phyloP scores from a whole-genome alignment of 2,113 vertebrate species.

The Callipepla squamata region DNA sequence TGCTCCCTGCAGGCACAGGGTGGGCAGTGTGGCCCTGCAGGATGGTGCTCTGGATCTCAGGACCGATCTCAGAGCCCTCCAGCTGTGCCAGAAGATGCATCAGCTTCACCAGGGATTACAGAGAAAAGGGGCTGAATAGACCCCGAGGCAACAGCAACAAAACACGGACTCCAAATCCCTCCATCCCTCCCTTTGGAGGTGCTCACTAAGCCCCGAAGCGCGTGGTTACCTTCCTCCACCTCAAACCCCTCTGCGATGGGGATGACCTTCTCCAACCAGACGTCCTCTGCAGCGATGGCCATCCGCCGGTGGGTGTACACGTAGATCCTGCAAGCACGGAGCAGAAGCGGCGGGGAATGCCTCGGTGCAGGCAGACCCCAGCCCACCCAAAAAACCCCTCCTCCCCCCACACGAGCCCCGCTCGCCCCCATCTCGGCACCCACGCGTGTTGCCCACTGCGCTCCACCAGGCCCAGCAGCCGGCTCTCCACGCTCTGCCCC shows the following conservation, averaged over 20 bases:
- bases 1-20: rapidly evolving
- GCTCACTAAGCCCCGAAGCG: rapidly evolving
- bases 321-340: constrained; percentile 81
- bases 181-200: background rate
- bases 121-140: background rate
- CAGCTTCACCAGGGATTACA: background rate
- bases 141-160: background rate
- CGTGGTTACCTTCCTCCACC: constrained; percentile 86
- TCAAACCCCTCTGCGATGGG: constrained; percentile 85
- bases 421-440: background rate
- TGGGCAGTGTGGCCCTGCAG: background rate
- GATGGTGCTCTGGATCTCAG: background rate
- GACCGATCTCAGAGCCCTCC: background rate
- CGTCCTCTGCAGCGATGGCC: constrained; percentile 91
- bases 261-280: constrained; percentile 86
- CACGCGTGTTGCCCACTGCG: constrained; percentile 78
- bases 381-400: background rate
- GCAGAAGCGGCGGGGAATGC: rapidly evolving
- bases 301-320: constrained; percentile 90
- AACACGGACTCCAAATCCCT: background rate
- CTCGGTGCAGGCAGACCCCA: background rate
- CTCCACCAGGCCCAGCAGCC: constrained; percentile 89
- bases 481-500: constrained; percentile 81
- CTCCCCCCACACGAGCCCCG: rapidly evolving
- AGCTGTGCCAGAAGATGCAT: rapidly evolving